Evolutionary conservation across 1,140 invertebrate genomes (phyloP).

Genomic region (Drosophila neocordata): DNA sequence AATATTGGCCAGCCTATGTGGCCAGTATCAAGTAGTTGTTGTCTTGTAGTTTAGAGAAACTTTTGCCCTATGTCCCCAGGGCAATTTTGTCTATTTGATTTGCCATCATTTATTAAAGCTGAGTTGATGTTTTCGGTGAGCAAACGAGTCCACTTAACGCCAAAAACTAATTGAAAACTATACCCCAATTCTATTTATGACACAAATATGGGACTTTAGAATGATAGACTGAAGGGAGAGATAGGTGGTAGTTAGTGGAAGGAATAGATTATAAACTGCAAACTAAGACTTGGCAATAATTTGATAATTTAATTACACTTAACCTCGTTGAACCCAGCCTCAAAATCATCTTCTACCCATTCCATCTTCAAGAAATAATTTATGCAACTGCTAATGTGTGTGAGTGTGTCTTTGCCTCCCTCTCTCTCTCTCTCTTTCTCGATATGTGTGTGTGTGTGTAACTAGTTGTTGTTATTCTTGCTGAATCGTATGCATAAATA

Average conservation of each 20-base stretch:
- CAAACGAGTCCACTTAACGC: constrained; percentile 48
- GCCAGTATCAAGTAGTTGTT: constrained; percentile 7
- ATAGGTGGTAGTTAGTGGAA: not conserved
- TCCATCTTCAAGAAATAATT: constrained; percentile 49
- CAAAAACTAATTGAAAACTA: constrained; percentile 66
- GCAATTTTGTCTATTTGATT: not conserved
- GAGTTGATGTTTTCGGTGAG: constrained; percentile 5
- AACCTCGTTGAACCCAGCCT: constrained; percentile 66
- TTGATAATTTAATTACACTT: constrained; percentile 81
- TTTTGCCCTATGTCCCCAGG: not conserved
- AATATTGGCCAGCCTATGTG: constrained; percentile 32
- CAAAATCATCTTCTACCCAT: not conserved
- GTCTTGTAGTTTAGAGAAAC: not conserved
- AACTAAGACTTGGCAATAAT: constrained; percentile 79
- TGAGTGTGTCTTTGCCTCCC: constrained; percentile 24
- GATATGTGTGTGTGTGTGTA: constrained; percentile 26
- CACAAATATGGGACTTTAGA: constrained; percentile 31
- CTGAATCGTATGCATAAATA: constrained; percentile 77
- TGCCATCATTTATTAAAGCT: constrained; percentile 35
- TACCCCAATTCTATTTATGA: constrained; percentile 67
- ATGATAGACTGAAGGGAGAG: not conserved
- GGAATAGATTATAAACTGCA: constrained; percentile 72
- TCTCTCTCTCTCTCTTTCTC: too few species aligned
- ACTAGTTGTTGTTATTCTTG: constrained; percentile 33
- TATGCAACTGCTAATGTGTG: constrained; percentile 63